phyloP scores from a whole-genome alignment of 2,888 invertebrate species.

The Linnaemya vulpina region DNA sequence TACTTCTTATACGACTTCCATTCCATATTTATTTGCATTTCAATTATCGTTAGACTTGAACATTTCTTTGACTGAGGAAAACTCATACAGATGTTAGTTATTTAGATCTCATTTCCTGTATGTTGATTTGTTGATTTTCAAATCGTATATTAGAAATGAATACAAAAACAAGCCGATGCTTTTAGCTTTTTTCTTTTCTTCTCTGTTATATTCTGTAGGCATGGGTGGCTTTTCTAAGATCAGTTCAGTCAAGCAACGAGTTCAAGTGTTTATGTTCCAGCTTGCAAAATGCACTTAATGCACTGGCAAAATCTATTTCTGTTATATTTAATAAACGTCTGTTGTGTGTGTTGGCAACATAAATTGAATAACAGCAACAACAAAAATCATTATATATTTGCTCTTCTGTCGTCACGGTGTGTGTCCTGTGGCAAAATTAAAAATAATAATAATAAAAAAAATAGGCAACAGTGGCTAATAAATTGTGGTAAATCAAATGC shows the following conservation, averaged over 20 bases:
- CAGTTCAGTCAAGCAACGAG: constrained; percentile 42
- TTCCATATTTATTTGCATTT: neutral
- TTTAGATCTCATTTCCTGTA: constrained; percentile 68
- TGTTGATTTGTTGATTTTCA: constrained; percentile 30
- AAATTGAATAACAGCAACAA: too few species aligned
- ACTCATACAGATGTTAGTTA: constrained; percentile 45
- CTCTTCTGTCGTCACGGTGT: constrained; percentile 17
- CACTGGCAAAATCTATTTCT: constrained; percentile 28
- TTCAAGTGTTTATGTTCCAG: constrained; percentile 51
- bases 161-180: neutral
- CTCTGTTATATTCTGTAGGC: neutral
- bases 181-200: constrained; percentile 19
- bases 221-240: constrained; percentile 59
- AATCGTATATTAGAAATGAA: constrained; percentile 17
- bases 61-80: constrained; percentile 17
- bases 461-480: too few species aligned
- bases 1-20: neutral
- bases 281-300: constrained; percentile 37
- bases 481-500: too few species aligned
- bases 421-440: constrained; percentile 56
- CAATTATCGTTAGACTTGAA: constrained; percentile 42
- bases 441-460: too few species aligned
- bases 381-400: neutral
- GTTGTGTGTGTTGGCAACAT: constrained; percentile 3
- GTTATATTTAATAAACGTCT: constrained; percentile 33